Conservation (phyloP, 2,113 vertebrate genomes). For the Lontra canadensis region DNA sequence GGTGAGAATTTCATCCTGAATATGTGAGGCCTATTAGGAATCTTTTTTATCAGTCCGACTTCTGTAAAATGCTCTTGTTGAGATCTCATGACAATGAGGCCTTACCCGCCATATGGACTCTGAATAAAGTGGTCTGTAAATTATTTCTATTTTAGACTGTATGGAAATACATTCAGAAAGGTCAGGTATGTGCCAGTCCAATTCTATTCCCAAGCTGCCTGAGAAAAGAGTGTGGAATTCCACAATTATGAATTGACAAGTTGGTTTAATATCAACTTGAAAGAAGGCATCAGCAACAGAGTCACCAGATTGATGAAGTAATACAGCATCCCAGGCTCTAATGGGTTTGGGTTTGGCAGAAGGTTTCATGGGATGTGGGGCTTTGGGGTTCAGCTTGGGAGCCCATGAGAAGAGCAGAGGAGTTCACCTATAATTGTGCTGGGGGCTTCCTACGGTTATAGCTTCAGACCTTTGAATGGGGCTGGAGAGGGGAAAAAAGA, state of each 20-base stretch:
- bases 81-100: constrained; percentile 10
- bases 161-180: constrained; percentile 65
- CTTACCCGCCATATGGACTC: neutral
- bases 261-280: constrained; percentile 83
- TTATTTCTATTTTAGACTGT: constrained; percentile 48
- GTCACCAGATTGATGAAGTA: constrained; percentile 80
- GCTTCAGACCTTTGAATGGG: constrained; percentile 52
- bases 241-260: constrained; percentile 80
- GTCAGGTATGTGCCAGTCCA: neutral
- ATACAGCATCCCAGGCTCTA: constrained; percentile 74
- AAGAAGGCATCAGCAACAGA: constrained; percentile 67
- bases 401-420: constrained; percentile 41
- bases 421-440: constrained; percentile 70
- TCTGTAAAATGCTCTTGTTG: neutral
- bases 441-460: constrained; percentile 57
- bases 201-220: constrained; percentile 5
- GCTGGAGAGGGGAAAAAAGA: neutral
- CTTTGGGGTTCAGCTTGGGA: constrained; percentile 76
- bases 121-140: constrained; percentile 31
- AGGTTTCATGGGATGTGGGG: constrained; percentile 50
- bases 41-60: neutral
- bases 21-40: neutral
- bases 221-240: constrained; percentile 57
- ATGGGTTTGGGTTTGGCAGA: constrained; percentile 65
- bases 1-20: constrained; percentile 5